Evolutionary conservation across 2,888 invertebrate species (phyloP), one percentile per base, ranked within the genome.

Genomic region (Eumacrocentrus americanus): DNA sequence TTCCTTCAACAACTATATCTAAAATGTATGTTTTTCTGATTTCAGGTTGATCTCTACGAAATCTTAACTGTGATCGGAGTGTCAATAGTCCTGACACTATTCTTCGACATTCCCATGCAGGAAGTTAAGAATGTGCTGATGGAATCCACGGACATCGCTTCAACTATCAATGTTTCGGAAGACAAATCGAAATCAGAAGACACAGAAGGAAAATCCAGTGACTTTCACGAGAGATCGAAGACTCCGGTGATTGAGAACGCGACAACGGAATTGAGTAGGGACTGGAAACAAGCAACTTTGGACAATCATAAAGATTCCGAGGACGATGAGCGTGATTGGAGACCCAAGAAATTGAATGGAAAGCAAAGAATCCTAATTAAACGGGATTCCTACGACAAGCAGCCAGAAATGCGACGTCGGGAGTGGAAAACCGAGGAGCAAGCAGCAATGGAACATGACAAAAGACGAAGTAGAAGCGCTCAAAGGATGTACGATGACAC

Each of bases 101-200:
- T 88, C 35, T 85, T 90, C 60, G 86, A 90, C 69, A 83, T 87
- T 67, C 90, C 90, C 2, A 86, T 89, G 81, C 88, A 89, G 71
- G 83, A 83, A 68, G 75, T 85, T 4, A 83, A 83, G 65, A 82
- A 73, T 48, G 77, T 84, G 29, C 67, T 82, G 48, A 77, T 81
- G 72, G 80, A 80, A 58, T 70, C 74, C 37, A 77, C 77, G 4
- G 76, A 78, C 22, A 59, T 53, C 22, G 40, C 44, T 25, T 5
- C 25, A 2, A 48, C 53, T n/a, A n/a, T n/a, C n/a, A n/a, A n/a
- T n/a, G n/a, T n/a, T n/a, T n/a, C n/a, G n/a, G n/a, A n/a, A n/a
- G n/a, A n/a, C n/a, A n/a, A n/a, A n/a, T n/a, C n/a, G 12, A 46
- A 56, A 38, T 14, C n/a, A 12, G 58, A 54, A 5, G n/a, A 16